Base-by-base conservation (phyloP, 2,888 invertebrate species). In the Camptogramma bilineatum region DNA sequence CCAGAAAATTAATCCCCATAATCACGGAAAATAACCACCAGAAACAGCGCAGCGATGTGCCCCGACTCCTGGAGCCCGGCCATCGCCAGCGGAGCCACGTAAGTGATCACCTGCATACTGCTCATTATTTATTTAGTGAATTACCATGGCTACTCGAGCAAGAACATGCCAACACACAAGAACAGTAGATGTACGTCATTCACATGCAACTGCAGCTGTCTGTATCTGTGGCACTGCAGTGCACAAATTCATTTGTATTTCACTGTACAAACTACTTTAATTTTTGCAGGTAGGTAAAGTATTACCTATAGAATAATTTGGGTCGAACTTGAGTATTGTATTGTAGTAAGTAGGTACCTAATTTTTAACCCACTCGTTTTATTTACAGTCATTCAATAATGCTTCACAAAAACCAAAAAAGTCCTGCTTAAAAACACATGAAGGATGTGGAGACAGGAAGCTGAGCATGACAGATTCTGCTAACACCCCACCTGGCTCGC, bases 401-500 rank as follows among this genome's bases (percentile, higher is more conserved):
- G 76, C 78, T 70, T 84, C 83, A 62, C 83, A 81, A 69, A 91
- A 88, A 75, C 85, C 87, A 67, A 86, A 81, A 79, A 91, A 90
- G 76, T 81, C 89, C 75, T 85, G 86, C 74, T 74, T 89, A 66
- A 91, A 90, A 78, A 72, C 78, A 65, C 90, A 85, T 73, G 91
- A 90, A 42, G 78, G 78, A 59, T 86, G 82, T 70, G 75, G 82
- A 72, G 85, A 84, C 70, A 84, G 88, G 58, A 89, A 90, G 73
- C 71, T 87, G 65, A 90, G 87, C 71, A 87, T 89, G 86, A 90
- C 88, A 60, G 90, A 90, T 71, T 87, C 88, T 55, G 94, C 94
- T 48, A 93, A 94, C 76, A 95, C 95, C 69, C 95, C 94, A 70
- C 95, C 94, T 72, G 95, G 94, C 68, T 95, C 94, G 63, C 95